These are phyloP conservation scores for Xanthostigma xanthostigma DNA, from an alignment of 2,888 invertebrate genomes.

Conservation along the genomic window DNA sequence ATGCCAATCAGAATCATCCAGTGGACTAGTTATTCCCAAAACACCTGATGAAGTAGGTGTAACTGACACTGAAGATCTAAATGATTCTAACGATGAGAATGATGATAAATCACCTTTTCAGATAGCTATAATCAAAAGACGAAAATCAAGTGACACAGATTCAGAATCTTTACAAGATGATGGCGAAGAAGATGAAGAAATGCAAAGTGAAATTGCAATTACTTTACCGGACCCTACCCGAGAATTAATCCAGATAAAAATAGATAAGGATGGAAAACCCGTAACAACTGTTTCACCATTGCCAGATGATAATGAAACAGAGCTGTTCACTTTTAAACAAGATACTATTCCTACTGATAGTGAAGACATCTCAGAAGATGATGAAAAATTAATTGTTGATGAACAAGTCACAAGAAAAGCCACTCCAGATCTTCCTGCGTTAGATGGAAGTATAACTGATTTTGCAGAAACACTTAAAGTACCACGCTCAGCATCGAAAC, in stretches of 20 bases:
- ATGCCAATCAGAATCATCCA: constrained; percentile 1
- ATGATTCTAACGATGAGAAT: constrained; percentile 20
- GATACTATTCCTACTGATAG: constrained; percentile 21
- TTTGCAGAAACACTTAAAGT: constrained; percentile 10
- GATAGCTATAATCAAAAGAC: constrained; percentile 22
- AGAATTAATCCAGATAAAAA: constrained; percentile 9
- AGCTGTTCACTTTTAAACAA: constrained; percentile 19
- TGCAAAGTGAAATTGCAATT: constrained; percentile 8
- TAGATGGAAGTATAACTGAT: constrained; percentile 17
- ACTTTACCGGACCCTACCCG: constrained; percentile 8
- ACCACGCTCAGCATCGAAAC: too few species aligned
- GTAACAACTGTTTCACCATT: constrained; percentile 31
- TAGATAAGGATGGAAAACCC: constrained; percentile 26
- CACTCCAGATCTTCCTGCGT: constrained; percentile 16
- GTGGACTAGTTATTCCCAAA: constrained; percentile 7
- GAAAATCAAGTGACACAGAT: constrained; percentile 21
- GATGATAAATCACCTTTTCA: constrained; percentile 22
- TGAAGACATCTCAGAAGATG: constrained; percentile 26
- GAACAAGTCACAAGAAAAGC: constrained; percentile 8
- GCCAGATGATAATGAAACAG: constrained; percentile 24
- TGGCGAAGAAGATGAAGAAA: constrained; percentile 11
- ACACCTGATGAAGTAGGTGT: constrained; percentile 20
- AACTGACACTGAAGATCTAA: constrained; percentile 34
- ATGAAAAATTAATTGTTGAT: constrained; percentile 17
- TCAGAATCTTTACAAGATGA: constrained; percentile 21